These are phyloP conservation scores for Sisor rabdophorus DNA, from an alignment of 2,113 vertebrate genomes.

Conservation along the genomic window DNA sequence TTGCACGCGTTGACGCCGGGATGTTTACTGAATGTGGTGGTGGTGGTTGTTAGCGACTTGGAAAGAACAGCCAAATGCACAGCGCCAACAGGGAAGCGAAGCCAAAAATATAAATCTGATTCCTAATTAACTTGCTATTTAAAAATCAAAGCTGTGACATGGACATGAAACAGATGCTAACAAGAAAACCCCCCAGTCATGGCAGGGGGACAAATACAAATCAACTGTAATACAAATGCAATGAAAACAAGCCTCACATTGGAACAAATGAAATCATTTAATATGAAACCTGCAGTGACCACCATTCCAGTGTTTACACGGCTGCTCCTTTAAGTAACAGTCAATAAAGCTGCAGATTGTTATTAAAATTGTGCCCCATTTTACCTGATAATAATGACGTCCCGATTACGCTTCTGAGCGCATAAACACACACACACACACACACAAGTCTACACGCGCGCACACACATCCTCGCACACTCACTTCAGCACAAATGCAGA, in stretches of 20 bases:
- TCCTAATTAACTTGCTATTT: neutral
- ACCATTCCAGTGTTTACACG: neutral
- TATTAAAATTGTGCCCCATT: neutral
- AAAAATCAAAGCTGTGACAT: neutral
- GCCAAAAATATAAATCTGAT: neutral
- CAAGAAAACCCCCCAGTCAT: neutral
- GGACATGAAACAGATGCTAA: neutral
- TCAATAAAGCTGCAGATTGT: neutral
- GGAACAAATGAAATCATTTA: neutral
- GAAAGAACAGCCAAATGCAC: constrained; percentile 22
- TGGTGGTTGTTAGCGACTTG: neutral
- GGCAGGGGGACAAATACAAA: neutral
- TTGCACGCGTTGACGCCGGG: neutral
- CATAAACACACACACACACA: too few species aligned
- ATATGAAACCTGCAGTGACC: neutral
- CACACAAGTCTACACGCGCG: too few species aligned
- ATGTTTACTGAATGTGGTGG: neutral
- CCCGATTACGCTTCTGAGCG: too few species aligned
- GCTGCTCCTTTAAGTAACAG: too few species aligned
- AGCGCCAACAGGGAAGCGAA: neutral
- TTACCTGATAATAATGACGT: neutral
- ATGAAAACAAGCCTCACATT: constrained; percentile 4
- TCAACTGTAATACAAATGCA: neutral
- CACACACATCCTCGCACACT: too few species aligned
- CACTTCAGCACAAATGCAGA: too few species aligned